phyloP scores from a whole-genome alignment of 2,797 vertebrate species.

The Carduelis carduelis region DNA sequence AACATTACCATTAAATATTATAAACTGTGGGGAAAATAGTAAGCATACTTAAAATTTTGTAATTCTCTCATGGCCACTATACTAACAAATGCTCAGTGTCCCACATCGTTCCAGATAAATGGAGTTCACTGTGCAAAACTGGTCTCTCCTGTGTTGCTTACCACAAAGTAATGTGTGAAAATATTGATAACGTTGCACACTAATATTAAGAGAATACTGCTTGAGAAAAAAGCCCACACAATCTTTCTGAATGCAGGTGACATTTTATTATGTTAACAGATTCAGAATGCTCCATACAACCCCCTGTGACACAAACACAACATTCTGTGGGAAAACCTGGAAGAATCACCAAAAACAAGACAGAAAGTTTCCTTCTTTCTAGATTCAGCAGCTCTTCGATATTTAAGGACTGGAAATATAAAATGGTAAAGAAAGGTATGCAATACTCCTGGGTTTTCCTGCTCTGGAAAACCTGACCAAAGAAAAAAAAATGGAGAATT shows the following conservation, averaged over 20 bases:
- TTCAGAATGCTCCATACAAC: conserved; percentile 52
- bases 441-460: conserved; percentile 50
- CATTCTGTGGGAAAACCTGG: conserved; percentile 13
- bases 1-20: background rate
- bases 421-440: conserved; percentile 67
- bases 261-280: conserved; percentile 67
- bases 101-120: background rate
- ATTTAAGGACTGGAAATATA: conserved; percentile 67
- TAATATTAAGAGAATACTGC: background rate
- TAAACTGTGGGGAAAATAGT: background rate
- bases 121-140: background rate
- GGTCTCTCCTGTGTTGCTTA: background rate
- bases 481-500: background rate
- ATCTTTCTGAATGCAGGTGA: conserved; percentile 46
- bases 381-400: conserved; percentile 45
- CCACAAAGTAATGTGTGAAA: background rate
- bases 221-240: background rate
- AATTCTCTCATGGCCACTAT: background rate
- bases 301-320: background rate
- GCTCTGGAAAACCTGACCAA: conserved; percentile 43
- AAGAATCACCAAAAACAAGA: conserved; percentile 55
- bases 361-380: conserved; percentile 57
- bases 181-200: background rate
- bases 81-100: fast-evolving
- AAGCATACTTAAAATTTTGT: background rate